phyloP scores from a whole-genome alignment of 2,888 invertebrate genomes.

The Phalera bucephala region DNA sequence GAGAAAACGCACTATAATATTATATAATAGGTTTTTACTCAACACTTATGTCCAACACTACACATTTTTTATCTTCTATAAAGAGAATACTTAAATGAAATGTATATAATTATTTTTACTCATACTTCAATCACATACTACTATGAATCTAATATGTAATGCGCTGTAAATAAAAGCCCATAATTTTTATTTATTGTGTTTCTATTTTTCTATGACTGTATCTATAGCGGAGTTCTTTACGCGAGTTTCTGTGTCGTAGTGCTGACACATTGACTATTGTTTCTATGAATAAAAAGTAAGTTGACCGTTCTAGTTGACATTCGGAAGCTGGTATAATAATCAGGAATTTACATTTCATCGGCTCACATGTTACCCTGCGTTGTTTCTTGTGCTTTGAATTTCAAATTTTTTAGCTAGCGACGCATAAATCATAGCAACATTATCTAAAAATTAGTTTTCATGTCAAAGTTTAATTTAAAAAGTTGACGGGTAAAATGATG shows the following conservation, averaged over 20 bases:
- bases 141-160: too few relatives aligned
- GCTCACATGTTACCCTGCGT: constrained; percentile 41
- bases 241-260: constrained; percentile 33
- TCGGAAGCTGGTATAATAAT: constrained; percentile 61
- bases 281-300: constrained; percentile 65
- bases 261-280: constrained; percentile 62
- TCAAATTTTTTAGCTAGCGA: constrained; percentile 32
- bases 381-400: constrained; percentile 45
- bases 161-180: too few relatives aligned
- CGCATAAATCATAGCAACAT: constrained; percentile 17
- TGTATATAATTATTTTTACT: too few relatives aligned
- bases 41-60: too few relatives aligned
- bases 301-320: constrained; percentile 57
- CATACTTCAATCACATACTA: too few relatives aligned
- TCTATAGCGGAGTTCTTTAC: constrained; percentile 35
- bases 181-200: too few relatives aligned
- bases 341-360: constrained; percentile 60
- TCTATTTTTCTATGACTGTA: too few relatives aligned
- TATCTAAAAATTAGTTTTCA: constrained; percentile 27
- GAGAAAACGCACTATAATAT: too few relatives aligned
- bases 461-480: constrained; percentile 53
- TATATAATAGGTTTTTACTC: too few relatives aligned
- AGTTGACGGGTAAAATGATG: constrained; percentile 48
- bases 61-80: too few relatives aligned
- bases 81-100: too few relatives aligned